A percentile compares a stretch with the other conserved stretches of the same genome.
Conservation (phyloP, 2,888 invertebrate genomes). For the Thereva unica region DNA sequence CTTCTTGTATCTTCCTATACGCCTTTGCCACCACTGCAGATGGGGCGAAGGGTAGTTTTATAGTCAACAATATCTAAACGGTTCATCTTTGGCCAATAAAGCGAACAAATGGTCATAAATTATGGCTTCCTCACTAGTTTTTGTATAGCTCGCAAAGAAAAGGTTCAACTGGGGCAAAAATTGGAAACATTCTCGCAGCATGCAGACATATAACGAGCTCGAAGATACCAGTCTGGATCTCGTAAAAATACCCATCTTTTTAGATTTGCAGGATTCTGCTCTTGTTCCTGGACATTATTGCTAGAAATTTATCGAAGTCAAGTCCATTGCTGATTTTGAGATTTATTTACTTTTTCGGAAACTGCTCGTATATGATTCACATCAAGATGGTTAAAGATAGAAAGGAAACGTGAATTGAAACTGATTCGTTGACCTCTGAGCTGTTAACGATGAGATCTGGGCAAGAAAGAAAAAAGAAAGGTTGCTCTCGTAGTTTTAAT, state of each 20-base stretch:
- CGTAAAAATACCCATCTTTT: conserved; percentile 21
- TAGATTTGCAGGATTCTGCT: neutral
- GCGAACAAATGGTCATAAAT: conserved; percentile 44
- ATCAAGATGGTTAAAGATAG: no score
- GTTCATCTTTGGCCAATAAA: conserved; percentile 45
- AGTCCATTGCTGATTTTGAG: conserved; percentile 22
- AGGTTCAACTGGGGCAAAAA: conserved; percentile 20
- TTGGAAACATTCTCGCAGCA: conserved; percentile 19
- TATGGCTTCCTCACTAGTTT: conserved; percentile 35
- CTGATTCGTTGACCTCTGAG: no score
- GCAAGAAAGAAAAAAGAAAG: no score
- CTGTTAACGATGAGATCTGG: no score
- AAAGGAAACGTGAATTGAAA: no score
- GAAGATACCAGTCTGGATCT: neutral
- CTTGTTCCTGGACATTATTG: conserved; percentile 20
- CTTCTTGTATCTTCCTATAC: no score
- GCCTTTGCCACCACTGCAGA: conserved; percentile 21
- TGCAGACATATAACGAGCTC: neutral
- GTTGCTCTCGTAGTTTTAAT: no score
- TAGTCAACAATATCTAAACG: conserved; percentile 44
- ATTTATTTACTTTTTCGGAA: no score
- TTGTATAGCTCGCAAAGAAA: conserved; percentile 13
- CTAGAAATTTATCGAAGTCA: conserved; percentile 19
- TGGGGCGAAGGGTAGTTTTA: conserved; percentile 34
- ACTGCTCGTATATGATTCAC: no score